phyloP scores from a whole-genome alignment of 2,113 vertebrate species.

The Forbesichthys papilliferus region DNA sequence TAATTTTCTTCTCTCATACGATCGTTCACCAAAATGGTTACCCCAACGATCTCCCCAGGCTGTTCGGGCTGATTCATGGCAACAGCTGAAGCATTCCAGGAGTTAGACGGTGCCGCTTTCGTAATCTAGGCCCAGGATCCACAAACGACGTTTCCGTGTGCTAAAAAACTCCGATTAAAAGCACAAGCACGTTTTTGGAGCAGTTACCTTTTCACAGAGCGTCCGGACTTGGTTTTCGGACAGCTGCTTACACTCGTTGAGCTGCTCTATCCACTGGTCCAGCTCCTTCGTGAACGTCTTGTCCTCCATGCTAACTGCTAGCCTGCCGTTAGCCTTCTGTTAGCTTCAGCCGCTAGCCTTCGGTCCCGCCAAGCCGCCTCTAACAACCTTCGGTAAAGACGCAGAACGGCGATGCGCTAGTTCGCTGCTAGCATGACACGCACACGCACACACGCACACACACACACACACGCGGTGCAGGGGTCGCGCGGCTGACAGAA shows the following conservation, averaged over 20 bases:
- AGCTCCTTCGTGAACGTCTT: conserved; percentile 80
- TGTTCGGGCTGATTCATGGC: neutral
- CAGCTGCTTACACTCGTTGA: conserved; percentile 80
- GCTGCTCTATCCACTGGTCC: conserved; percentile 81
- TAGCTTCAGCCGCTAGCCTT: no score
- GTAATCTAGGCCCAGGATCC: conserved; percentile 36
- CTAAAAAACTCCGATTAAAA: neutral
- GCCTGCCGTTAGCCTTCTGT: conserved; percentile 22
- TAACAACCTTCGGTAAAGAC: conserved; percentile 33
- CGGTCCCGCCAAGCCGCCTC: conserved; percentile 61
- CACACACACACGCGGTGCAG: conserved; percentile 16
- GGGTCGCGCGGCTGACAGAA: conserved; percentile 14
- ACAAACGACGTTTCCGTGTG: neutral
- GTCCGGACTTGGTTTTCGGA: conserved; percentile 78
- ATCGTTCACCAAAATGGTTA: no score
- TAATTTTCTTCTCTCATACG: no score
- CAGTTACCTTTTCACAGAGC: conserved; percentile 77
- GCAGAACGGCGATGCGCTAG: conserved; percentile 23
- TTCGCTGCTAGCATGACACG: conserved; percentile 60
- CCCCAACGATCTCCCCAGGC: no score
- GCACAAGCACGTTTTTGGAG: neutral
- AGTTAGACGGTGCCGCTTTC: conserved; percentile 52
- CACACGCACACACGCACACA: neutral
- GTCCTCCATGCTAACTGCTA: conserved; percentile 75
- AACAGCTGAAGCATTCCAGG: conserved; percentile 21